Evolutionary conservation across 1,140 invertebrate species (phyloP).

Genomic region (Musca domestica): DNA sequence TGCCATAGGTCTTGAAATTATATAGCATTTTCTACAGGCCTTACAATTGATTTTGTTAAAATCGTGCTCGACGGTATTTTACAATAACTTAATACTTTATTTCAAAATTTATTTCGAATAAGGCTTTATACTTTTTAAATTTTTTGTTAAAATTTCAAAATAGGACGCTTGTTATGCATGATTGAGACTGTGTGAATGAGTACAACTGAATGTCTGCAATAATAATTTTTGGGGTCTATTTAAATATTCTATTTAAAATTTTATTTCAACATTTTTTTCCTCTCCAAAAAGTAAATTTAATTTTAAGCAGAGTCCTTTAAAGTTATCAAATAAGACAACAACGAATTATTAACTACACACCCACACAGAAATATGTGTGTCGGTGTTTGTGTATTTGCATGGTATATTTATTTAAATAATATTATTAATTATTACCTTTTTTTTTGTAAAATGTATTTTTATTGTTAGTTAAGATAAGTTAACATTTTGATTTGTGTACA

Average conservation of each 20-base stretch:
- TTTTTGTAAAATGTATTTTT: background rate
- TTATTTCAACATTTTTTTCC: background rate
- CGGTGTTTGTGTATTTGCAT: background rate
- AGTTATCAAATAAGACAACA: background rate
- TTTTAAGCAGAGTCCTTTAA: no score
- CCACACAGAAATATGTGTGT: background rate
- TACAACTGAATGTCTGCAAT: background rate
- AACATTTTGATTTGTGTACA: no score
- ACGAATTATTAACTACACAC: background rate
- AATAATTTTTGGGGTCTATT: background rate
- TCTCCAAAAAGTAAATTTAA: background rate
- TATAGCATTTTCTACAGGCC: no score
- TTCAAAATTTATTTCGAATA: no score
- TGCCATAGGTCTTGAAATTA: no score
- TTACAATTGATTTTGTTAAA: no score
- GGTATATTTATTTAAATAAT: background rate
- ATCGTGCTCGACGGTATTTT: no score
- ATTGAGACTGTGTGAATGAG: background rate
- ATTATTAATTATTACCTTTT: background rate
- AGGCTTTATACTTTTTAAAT: no score
- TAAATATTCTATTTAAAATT: slow-evolving; percentile 1
- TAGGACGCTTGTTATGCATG: background rate
- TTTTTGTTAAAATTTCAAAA: no score
- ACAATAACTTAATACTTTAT: no score
- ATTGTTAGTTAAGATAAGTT: no score